Evolutionary conservation across 2,888 invertebrate species (phyloP).

Genomic region (Himalopsyche tibetana): DNA sequence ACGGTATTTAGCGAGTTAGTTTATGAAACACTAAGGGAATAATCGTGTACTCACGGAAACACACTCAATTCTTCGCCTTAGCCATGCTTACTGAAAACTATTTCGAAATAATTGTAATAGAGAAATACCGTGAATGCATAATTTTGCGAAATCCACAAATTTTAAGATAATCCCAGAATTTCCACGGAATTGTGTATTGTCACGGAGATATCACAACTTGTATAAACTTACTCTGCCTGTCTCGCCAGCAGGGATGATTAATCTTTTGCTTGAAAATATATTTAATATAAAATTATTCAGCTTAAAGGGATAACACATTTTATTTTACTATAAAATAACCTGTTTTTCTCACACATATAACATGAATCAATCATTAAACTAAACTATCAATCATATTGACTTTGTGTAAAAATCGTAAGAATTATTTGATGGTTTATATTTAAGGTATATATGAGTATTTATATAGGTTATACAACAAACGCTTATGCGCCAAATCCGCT

Average conservation of each 20-base stretch:
- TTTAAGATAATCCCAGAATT: slow-evolving; percentile 10
- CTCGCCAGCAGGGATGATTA: not conserved
- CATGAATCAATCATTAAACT: too few relatives aligned
- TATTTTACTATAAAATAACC: too few relatives aligned
- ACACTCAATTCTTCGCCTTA: not conserved
- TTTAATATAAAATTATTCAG: too few relatives aligned
- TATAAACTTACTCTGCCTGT: not conserved
- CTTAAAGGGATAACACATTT: too few relatives aligned
- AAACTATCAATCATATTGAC: too few relatives aligned
- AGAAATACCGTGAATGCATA: slow-evolving; percentile 11
- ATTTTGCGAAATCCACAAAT: slow-evolving; percentile 13
- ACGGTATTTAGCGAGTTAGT: not conserved
- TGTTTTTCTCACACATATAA: too few relatives aligned
- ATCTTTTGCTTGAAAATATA: not conserved
- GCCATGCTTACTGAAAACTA: slow-evolving; percentile 10
- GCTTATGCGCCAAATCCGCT: too few relatives aligned
- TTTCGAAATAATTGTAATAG: slow-evolving; percentile 1
- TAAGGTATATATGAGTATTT: too few relatives aligned
- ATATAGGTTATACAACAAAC: too few relatives aligned
- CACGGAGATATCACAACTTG: slow-evolving; percentile 15
- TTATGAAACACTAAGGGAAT: not conserved
- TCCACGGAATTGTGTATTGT: not conserved
- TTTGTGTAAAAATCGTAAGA: too few relatives aligned
- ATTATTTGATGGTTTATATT: too few relatives aligned
- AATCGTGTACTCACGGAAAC: not conserved